Evolutionary conservation across 1,140 invertebrate genomes (phyloP).

Genomic region (Chionoecetes opilio): DNA sequence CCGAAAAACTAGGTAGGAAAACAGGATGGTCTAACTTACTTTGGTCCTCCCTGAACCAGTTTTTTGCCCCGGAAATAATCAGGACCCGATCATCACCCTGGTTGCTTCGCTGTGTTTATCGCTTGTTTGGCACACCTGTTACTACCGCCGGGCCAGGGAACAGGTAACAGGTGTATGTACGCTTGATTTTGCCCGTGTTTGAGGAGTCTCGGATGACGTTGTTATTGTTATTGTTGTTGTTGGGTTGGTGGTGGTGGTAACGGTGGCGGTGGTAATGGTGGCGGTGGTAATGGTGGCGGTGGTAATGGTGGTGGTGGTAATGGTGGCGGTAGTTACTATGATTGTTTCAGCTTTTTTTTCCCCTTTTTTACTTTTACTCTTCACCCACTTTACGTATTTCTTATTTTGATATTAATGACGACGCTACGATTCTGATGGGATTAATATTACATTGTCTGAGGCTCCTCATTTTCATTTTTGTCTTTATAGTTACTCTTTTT

Average conservation of each 20-base stretch:
- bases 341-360: not conserved
- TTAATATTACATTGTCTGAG: too few relatives aligned
- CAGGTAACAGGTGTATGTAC: not conserved
- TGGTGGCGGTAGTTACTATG: too few relatives aligned
- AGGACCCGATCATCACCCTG: not conserved
- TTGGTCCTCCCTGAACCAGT: not conserved
- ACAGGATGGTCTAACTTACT: not conserved
- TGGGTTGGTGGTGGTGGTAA: too few relatives aligned
- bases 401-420: not conserved
- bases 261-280: too few relatives aligned
- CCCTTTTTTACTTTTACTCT: not conserved
- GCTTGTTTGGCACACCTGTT: too few relatives aligned
- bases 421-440: too few relatives aligned
- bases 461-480: not conserved
- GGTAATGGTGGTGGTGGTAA: too few relatives aligned
- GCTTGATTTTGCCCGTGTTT: not conserved
- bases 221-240: too few relatives aligned
- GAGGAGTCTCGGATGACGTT: too few relatives aligned
- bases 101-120: not conserved
- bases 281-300: too few relatives aligned
- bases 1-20: constrained; percentile 56
- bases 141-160: too few relatives aligned
- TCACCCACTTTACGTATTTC: not conserved
- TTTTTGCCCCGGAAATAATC: not conserved
- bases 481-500: not conserved